Evolutionary conservation across 1,140 invertebrate genomes (phyloP), one percentile per base, ranked within the genome.

Genomic region (Euura saliciscinereae): DNA sequence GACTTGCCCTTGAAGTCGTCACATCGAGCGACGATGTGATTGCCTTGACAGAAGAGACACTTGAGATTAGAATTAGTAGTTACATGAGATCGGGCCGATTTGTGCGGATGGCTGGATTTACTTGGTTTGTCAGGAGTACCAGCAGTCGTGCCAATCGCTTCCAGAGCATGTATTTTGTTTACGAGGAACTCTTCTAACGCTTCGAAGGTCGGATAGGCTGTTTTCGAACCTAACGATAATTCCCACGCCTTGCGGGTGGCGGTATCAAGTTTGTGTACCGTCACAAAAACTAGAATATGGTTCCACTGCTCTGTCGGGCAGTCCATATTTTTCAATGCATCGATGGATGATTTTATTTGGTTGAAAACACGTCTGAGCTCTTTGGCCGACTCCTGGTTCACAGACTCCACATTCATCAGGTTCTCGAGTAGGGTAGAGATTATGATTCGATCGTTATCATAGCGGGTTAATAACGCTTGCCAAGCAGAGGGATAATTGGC

Each of bases 401-500:
- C 28, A 28, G 28, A 28, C 28, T 28, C 28, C 28, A 28, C 28
- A 28, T 28, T 28, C 28, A 28, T 28, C 1, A 28, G 1, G 28
- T 28, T 28, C 1, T 28, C 28, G 28, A 28, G 28, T 28, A 28
- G 28, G 0, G 28, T 28, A 28, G 28, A 28, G 28, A 28, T 28
- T 8, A 74, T 42, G 28, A 74, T 11, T 6, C 65, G 42, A 28
- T 71, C 69, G 46, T 74, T 75, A 4, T 75, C 68, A 65, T 71
- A 75, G 10, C 67, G 6, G 2, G 64, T 13, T 70, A 45, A 66
- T 4, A 75, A n/a, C 10, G 74, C 66, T 65, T 75, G 44, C 67
- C 68, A 75, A 8, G 73, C 74, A 10, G 46, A 44, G 3, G 45
- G 4, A 3, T 75, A 75, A 74, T 75, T 75, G 2, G 42, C 3